phyloP scores from a whole-genome alignment of 1,140 invertebrate genomes.

The Hylaeus volcanicus region DNA sequence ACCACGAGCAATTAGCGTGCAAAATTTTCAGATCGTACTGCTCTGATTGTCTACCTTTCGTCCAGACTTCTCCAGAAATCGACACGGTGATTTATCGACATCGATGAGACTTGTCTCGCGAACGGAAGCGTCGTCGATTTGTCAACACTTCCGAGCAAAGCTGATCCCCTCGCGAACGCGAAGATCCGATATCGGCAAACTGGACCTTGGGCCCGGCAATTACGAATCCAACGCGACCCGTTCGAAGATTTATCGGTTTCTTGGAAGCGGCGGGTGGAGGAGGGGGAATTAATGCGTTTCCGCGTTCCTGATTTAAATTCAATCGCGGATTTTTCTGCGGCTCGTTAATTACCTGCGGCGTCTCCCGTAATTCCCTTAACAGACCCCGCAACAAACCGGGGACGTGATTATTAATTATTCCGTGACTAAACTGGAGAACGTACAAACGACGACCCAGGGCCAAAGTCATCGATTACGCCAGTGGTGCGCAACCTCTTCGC shows the following conservation, averaged over 20 bases:
- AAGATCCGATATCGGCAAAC: constrained; percentile 16
- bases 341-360: constrained; percentile 9
- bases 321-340: constrained; percentile 11
- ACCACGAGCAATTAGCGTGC: no score
- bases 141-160: constrained; percentile 41
- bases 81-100: constrained; percentile 10
- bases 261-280: no score
- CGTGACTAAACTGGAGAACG: background rate
- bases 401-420: constrained; percentile 36
- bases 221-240: background rate
- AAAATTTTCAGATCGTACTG: no score
- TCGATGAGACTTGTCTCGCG: background rate
- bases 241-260: constrained; percentile 15
- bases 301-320: constrained; percentile 32
- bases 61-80: background rate
- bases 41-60: no score
- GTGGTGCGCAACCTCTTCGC: no score
- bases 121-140: constrained; percentile 48
- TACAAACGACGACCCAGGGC: background rate
- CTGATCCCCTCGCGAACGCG: constrained; percentile 7
- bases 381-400: background rate
- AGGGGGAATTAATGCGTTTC: constrained; percentile 22
- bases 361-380: constrained; percentile 18
- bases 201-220: constrained; percentile 28
- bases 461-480: constrained; percentile 20